Base-by-base conservation (phyloP, 2,888 invertebrate species). In the Ectemnius lituratus region DNA sequence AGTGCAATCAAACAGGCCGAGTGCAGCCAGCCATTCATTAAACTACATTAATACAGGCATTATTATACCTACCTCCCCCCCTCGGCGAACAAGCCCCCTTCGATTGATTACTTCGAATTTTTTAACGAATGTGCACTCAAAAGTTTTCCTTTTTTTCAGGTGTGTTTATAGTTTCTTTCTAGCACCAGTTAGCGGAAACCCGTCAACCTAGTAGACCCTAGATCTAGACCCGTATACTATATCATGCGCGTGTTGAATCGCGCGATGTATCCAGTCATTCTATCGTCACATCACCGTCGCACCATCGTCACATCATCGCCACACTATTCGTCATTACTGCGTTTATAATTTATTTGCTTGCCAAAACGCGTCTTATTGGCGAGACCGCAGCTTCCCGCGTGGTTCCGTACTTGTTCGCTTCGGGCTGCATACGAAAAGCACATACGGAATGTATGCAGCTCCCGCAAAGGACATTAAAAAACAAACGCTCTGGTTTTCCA, bases 331-430 rank as follows among this genome's bases (percentile, higher is more conserved):
- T 76, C 77, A 77, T 73, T 16, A 73, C 67, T 88, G 83, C 87
- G 87, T 84, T 87, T 87, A 37, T 85, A 84, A 88, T 88, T 88
- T 87, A 87, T 88, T 88, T 88, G 88, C 88, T 88, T 86, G 86
- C 82, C 73, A 76, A 78, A 62, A 78, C 62, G 70, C 76, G 66
- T 75, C 75, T 72, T 78, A 75, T 57, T 69, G 67, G 68, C 78
- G 73, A 73, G 82, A 75, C 76, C 73, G 68, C 82, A 80, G 85
- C 82, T 84, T 84, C 16, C 77, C 71, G 74, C 67, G 67, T 73
- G 78, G 81, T 82, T 68, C 73, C 67, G 70, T 79, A 79, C 61
- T 84, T 78, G 79, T 84, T 79, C 76, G 86, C 84, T 86, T 85
- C 71, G 67, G 59, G 75, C 84, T 86, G 87, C 87, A 86, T 86